A percentile compares a stretch with the other conserved stretches of the same genome.
These are phyloP conservation scores for Caenorhabditis briggsae DNA, from an alignment of 1,140 invertebrate species.

Conservation along the genomic window DNA sequence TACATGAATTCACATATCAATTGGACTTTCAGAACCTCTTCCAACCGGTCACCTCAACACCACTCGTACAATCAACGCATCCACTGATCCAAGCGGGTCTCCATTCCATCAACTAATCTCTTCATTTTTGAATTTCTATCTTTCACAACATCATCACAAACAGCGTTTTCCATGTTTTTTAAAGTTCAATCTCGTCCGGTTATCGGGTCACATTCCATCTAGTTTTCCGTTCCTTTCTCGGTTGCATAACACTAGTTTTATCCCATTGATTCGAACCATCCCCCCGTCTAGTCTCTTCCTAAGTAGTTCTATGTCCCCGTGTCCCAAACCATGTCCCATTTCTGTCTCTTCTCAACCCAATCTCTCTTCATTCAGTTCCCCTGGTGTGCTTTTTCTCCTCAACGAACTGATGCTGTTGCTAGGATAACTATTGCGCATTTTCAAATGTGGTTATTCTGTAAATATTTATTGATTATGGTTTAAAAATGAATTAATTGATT, in stretches of 20 bases:
- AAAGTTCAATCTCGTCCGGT: conserved; percentile 42
- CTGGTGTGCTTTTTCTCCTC: background rate
- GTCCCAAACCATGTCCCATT: background rate
- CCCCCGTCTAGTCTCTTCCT: background rate
- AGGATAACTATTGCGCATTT: conserved; percentile 32
- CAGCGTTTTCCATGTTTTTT: conserved; percentile 5
- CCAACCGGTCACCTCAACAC: conserved; percentile 33
- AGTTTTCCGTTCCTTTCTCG: background rate
- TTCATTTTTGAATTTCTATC: background rate
- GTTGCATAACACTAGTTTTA: conserved; percentile 7
- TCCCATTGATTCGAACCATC: too few relatives aligned
- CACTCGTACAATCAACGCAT: conserved; percentile 35
- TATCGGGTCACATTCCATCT: background rate
- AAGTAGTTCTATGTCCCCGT: background rate
- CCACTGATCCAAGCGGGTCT: conserved; percentile 35
- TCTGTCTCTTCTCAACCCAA: background rate
- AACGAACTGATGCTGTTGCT: conserved; percentile 14
- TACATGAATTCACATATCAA: too few relatives aligned
- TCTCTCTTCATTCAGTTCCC: conserved; percentile 22
- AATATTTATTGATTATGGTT: conserved; percentile 56
- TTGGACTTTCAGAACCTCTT: conserved; percentile 17
- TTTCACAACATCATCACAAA: conserved; percentile 16
- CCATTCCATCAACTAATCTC: conserved; percentile 41
- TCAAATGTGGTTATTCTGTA: conserved; percentile 25
- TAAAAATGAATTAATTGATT: conserved; percentile 42